Evolutionary conservation across 2,888 invertebrate species (phyloP), one percentile per base, ranked within the genome.

Genomic region (Crocallis elinguaria): DNA sequence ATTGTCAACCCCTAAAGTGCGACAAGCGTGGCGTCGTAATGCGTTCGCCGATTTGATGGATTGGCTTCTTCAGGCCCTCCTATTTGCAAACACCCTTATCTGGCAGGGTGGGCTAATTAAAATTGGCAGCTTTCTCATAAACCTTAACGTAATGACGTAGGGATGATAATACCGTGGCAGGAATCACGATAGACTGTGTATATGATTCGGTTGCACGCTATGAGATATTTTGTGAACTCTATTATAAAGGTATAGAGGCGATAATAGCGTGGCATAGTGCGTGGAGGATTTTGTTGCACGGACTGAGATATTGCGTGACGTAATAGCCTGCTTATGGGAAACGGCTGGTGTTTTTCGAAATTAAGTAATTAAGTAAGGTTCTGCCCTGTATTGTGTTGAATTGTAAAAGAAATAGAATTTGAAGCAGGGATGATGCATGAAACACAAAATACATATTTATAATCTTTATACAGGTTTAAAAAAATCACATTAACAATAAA

Each of bases 31-130:
- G 89, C 86, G 89, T 88, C 88, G 89, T 89, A 89, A 90, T 88
- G 87, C 88, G 87, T 80, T 86, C 86, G 77, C 76, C 86, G 78
- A 87, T 90, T 91, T 91, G 91, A 91, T 91, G 90, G 90, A 91
- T 91, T 91, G 90, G 90, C 90, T 91, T 89, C 90, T 89, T 88
- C 85, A 77, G 78, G 77, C 88, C 87, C 87, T 83, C 78, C 85
- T 90, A 89, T 90, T 89, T 89, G 89, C 89, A 90, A 90, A 89
- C 88, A 88, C 91, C 90, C 90, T 87, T 86, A 85, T 86, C 86
- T 77, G 79, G 73, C 57, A 66, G 69, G 69, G 69, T 69, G 73
- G 79, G 84, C 89, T 90, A 91, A 90, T 90, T 91, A 90, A 89
- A 90, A 90, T 88, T 84, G 86, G 79, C 86, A 82, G 50, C 38